Percentiles rank a stretch among this genome's conserved stretches.
These are phyloP conservation scores for Carduelis carduelis DNA, from an alignment of 2,797 vertebrate genomes.

Conservation along the genomic window DNA sequence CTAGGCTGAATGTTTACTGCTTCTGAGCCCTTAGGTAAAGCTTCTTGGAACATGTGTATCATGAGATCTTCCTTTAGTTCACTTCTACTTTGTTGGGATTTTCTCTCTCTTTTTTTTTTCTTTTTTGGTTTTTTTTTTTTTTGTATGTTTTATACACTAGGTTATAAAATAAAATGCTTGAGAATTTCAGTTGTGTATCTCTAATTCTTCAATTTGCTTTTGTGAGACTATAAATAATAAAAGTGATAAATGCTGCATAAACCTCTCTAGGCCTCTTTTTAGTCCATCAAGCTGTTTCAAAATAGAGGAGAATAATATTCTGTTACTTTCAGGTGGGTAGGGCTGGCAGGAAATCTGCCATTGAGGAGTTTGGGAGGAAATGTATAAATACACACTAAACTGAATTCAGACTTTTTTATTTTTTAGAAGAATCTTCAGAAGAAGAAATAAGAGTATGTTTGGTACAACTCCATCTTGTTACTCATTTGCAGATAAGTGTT, in stretches of 20 bases:
- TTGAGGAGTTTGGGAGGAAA: background rate
- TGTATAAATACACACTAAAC: background rate
- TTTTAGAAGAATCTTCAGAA: background rate
- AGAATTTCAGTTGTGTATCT: background rate
- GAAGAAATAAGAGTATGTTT: background rate
- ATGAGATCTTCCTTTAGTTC: slow-evolving; percentile 20
- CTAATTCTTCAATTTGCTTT: background rate
- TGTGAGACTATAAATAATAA: background rate
- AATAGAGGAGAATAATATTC: background rate
- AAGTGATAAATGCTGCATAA: background rate
- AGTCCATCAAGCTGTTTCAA: background rate
- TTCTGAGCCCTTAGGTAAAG: slow-evolving; percentile 58
- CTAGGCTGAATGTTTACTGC: slow-evolving; percentile 39
- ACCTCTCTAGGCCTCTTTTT: background rate
- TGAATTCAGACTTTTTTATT: background rate
- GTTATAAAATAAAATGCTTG: slow-evolving; percentile 56
- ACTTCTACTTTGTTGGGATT: background rate
- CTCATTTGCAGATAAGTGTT: background rate
- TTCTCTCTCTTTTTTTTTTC: background rate
- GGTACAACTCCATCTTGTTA: background rate
- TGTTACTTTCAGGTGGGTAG: background rate
- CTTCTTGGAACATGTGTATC: background rate
- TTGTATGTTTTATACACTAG: slow-evolving; percentile 62
- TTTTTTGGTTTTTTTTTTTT: background rate
- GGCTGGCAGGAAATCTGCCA: background rate